These are phyloP conservation scores for Syngnathus rostellatus DNA, from an alignment of 2,797 vertebrate species.

Conservation along the genomic window DNA sequence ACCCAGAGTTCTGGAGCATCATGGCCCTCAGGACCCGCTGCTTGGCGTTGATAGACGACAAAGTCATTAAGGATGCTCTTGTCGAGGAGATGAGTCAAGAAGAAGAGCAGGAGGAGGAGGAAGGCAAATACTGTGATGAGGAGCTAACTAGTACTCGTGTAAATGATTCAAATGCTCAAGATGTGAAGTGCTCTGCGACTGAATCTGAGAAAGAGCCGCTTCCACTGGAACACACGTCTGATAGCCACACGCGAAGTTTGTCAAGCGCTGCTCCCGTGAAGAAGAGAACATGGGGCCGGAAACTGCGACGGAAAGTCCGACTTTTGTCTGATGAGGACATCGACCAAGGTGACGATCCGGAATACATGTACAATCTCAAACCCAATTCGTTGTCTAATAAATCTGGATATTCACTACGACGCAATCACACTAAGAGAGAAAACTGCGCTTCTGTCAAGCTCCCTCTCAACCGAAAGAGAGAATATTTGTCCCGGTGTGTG, in stretches of 20 bases:
- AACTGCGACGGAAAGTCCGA: conserved; percentile 32
- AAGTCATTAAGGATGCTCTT: conserved; percentile 66
- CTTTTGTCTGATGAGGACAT: conserved; percentile 49
- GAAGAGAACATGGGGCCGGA: conserved; percentile 54
- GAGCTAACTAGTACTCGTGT: conserved; percentile 38
- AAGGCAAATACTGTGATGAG: conserved; percentile 27
- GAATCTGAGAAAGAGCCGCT: conserved; percentile 8
- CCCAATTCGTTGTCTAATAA: conserved; percentile 20
- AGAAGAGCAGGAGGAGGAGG: not conserved
- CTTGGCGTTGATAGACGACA: conserved; percentile 81
- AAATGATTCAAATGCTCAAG: conserved; percentile 24
- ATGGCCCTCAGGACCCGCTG: conserved; percentile 89
- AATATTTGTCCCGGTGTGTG: conserved; percentile 63
- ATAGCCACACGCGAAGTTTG: conserved; percentile 5
- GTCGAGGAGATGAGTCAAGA: conserved; percentile 64
- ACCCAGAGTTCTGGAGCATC: conserved; percentile 98
- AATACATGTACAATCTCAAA: conserved; percentile 52
- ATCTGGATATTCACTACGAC: conserved; percentile 54
- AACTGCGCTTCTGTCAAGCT: conserved; percentile 40
- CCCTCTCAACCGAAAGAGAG: conserved; percentile 56
- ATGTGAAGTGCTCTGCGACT: conserved; percentile 14
- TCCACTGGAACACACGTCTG: conserved; percentile 6
- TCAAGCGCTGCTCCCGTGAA: conserved; percentile 27
- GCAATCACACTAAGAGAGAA: conserved; percentile 35
- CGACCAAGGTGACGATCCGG: conserved; percentile 55